phyloP scores from a whole-genome alignment of 2,113 vertebrate genomes.

The Brachionichthys hirsutus region DNA sequence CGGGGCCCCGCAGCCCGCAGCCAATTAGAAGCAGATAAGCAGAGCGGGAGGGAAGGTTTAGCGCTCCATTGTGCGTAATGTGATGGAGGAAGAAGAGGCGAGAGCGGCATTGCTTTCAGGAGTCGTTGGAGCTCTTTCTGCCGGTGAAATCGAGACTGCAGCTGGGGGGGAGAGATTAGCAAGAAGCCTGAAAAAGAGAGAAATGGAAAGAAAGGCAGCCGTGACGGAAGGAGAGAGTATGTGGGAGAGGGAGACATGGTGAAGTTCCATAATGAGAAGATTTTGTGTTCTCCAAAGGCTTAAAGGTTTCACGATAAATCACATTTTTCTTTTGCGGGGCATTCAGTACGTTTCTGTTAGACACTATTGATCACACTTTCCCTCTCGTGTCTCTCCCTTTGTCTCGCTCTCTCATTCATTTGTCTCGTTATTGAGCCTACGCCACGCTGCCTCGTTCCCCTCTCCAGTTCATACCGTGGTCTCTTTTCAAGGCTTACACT shows the following conservation, averaged over 20 bases:
- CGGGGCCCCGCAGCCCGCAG: conserved; percentile 12
- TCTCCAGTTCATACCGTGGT: not conserved
- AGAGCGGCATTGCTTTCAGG: conserved; percentile 62
- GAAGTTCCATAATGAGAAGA: conserved; percentile 63
- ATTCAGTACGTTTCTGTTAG: conserved; percentile 39
- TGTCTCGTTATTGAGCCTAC: conserved; percentile 48
- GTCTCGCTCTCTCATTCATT: conserved; percentile 49
- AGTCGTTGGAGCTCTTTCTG: conserved; percentile 51
- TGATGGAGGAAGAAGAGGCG: conserved; percentile 30
- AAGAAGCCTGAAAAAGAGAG: conserved; percentile 40
- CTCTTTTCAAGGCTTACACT: conserved; percentile 27
- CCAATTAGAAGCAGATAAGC: conserved; percentile 68
- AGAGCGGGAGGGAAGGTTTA: conserved; percentile 39
- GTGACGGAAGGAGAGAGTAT: conserved; percentile 16
- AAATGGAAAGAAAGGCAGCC: conserved; percentile 32
- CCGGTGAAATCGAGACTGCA: conserved; percentile 57
- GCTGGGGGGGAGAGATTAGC: conserved; percentile 67
- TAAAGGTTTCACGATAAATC: conserved; percentile 61
- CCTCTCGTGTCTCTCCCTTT: conserved; percentile 21
- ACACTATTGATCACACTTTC: conserved; percentile 49
- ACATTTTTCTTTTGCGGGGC: conserved; percentile 39
- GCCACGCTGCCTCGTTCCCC: conserved; percentile 9
- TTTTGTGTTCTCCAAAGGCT: conserved; percentile 49
- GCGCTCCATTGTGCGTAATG: conserved; percentile 49
- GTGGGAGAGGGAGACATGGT: conserved; percentile 18